phyloP scores from a whole-genome alignment of 2,797 vertebrate species.

The Bryconaethiops microstoma region DNA sequence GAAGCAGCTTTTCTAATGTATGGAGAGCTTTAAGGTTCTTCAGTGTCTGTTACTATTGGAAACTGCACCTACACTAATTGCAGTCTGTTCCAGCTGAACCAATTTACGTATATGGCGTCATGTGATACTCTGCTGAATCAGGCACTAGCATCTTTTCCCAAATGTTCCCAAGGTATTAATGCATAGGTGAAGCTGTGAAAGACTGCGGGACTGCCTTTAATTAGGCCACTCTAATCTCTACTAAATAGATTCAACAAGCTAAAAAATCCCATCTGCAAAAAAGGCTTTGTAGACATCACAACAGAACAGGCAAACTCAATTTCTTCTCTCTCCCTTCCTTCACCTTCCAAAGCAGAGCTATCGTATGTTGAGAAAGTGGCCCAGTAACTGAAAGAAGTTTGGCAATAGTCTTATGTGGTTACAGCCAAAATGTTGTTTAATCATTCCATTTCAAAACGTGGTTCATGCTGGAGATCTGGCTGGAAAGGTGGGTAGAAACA shows the following conservation, averaged over 20 bases:
- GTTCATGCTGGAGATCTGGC: conserved; percentile 11
- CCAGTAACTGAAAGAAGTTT: not conserved
- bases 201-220: conserved; percentile 2
- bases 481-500: not conserved
- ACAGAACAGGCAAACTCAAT: not conserved
- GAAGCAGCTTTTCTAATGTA: not conserved
- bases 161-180: conserved; percentile 7
- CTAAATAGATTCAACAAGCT: conserved; percentile 16
- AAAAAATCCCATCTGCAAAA: conserved; percentile 13
- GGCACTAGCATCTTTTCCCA: not conserved
- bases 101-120: not conserved
- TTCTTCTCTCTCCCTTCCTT: not conserved
- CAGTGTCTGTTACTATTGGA: not conserved
- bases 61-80: not conserved
- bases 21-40: not conserved
- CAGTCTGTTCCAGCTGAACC: not conserved
- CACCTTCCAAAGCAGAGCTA: conserved; percentile 3
- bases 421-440: conserved; percentile 25
- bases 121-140: conserved; percentile 5
- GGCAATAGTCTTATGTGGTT: conserved; percentile 12
- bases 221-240: not conserved
- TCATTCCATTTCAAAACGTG: conserved; percentile 13
- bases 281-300: not conserved
- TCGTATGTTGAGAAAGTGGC: not conserved
- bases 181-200: conserved; percentile 16